These are phyloP conservation scores for Reinhardtius hippoglossoides DNA, from an alignment of 2,113 vertebrate species.

Conservation along the genomic window DNA sequence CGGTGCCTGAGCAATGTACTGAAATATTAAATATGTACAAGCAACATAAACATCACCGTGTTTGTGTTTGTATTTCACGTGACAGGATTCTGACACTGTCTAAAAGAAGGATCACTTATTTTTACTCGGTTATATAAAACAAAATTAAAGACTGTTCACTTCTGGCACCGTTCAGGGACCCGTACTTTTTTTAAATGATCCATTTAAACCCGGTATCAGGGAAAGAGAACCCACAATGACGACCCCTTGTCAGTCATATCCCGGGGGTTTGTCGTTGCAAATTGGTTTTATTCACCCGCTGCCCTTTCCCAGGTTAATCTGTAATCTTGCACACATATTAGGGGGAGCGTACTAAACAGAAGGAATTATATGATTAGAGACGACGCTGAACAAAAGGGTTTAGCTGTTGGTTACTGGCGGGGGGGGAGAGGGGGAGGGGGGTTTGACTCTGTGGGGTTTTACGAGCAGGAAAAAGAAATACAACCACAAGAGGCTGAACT, in stretches of 20 bases:
- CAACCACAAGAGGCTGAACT: constrained; percentile 52
- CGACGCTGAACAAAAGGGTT: constrained; percentile 8
- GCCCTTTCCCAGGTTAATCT: constrained; percentile 9
- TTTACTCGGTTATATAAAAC: too few species aligned
- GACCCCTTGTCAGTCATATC: neutral
- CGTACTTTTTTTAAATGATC: too few species aligned
- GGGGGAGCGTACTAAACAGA: constrained; percentile 3
- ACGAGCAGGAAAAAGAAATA: constrained; percentile 58
- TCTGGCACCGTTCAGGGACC: too few species aligned
- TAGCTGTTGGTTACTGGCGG: neutral
- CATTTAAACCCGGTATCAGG: too few species aligned
- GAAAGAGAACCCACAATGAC: neutral
- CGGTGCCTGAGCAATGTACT: too few species aligned
- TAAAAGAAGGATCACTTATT: too few species aligned
- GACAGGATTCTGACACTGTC: too few species aligned
- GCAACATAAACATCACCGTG: too few species aligned
- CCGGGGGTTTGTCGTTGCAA: neutral
- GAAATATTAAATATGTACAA: too few species aligned
- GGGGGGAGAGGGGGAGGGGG: neutral
- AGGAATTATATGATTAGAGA: constrained; percentile 16
- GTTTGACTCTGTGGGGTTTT: constrained; percentile 20
- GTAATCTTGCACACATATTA: constrained; percentile 17
- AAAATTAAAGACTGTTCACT: too few species aligned
- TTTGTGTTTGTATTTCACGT: too few species aligned
- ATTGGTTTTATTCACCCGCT: constrained; percentile 22